Percentiles rank a stretch among this genome's conserved stretches.
Evolutionary conservation across 2,113 vertebrate genomes (phyloP).

Genomic region (Microtus richardsoni): DNA sequence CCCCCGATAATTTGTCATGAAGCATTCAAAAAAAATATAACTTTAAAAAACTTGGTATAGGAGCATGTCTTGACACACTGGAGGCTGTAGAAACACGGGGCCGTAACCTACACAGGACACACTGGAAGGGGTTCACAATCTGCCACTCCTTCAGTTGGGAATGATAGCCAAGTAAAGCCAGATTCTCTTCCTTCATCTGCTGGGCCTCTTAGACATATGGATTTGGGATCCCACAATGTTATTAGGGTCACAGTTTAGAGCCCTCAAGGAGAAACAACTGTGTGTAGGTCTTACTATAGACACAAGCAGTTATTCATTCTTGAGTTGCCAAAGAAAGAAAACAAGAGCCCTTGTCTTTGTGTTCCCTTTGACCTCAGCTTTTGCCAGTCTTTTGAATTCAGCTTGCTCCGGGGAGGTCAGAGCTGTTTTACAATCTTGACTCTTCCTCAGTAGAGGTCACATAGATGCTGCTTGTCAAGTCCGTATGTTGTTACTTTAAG

Average conservation of each 20-base stretch:
- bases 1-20: neutral
- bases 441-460: conserved; percentile 32
- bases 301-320: neutral
- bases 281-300: neutral
- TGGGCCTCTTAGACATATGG: neutral
- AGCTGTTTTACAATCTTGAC: neutral
- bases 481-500: conserved; percentile 22
- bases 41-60: conserved; percentile 8
- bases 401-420: conserved; percentile 32
- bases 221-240: neutral
- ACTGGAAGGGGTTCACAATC: neutral
- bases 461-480: conserved; percentile 41
- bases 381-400: conserved; percentile 43
- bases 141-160: neutral
- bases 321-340: conserved; percentile 20
- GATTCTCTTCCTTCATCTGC: neutral
- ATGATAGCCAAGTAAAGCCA: neutral
- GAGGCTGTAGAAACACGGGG: conserved; percentile 8
- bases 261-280: neutral
- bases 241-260: neutral
- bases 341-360: neutral
- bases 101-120: neutral
- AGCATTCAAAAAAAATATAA: neutral
- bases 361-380: neutral
- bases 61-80: conserved; percentile 14